Conservation (phyloP, 2,888 invertebrate genomes). For the Trissoscelio sp. region DNA sequence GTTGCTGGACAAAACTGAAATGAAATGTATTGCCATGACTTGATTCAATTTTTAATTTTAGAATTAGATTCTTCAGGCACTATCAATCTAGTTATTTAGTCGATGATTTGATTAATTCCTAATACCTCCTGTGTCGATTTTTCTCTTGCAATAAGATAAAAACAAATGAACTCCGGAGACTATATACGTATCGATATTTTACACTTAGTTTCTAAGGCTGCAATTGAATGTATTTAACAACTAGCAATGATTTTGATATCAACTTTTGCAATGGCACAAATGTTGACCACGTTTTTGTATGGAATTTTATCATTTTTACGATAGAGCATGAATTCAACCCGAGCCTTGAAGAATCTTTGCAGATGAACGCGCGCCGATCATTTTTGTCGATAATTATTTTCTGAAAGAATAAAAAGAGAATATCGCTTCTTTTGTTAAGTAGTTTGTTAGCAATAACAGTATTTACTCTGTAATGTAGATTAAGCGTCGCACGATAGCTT, state of each 20-base stretch:
- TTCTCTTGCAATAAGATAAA: slow-evolving; percentile 31
- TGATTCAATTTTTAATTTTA: slow-evolving; percentile 5
- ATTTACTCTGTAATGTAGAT: slow-evolving; percentile 32
- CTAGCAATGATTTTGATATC: slow-evolving; percentile 38
- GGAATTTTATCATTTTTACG: slow-evolving; percentile 41
- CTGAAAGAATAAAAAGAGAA: not conserved
- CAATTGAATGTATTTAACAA: slow-evolving; percentile 26
- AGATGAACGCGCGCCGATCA: not conserved
- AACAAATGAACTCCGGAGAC: slow-evolving; percentile 16
- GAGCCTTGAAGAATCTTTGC: slow-evolving; percentile 24
- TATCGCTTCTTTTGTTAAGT: no score
- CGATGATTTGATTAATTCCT: slow-evolving; percentile 18
- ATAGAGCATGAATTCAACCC: slow-evolving; percentile 26
- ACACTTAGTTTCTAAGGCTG: slow-evolving; percentile 47
- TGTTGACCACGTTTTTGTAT: slow-evolving; percentile 31
- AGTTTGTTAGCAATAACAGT: slow-evolving; percentile 30
- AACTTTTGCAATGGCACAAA: slow-evolving; percentile 26
- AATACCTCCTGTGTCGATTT: slow-evolving; percentile 31
- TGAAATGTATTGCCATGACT: not conserved
- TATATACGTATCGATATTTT: slow-evolving; percentile 12
- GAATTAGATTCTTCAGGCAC: slow-evolving; percentile 26
- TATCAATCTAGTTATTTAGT: slow-evolving; percentile 12
- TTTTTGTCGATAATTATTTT: slow-evolving; percentile 5
- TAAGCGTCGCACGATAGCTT: slow-evolving; percentile 44
- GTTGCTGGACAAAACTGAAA: not conserved